Conservation (phyloP, 2,113 vertebrate genomes). For the Triplophysa dalaica region DNA sequence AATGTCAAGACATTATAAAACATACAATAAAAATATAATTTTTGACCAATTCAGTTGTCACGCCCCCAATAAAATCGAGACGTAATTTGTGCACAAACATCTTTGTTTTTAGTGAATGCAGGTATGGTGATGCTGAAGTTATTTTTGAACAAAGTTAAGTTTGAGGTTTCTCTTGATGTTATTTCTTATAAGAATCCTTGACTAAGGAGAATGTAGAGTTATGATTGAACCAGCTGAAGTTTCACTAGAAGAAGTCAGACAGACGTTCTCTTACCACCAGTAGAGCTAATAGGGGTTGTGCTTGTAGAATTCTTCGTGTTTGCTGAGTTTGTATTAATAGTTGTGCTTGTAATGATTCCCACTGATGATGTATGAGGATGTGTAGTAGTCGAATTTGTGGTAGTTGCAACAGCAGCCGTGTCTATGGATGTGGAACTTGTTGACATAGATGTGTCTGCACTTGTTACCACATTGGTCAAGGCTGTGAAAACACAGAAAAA, state of each 20-base stretch:
- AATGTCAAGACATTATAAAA: too few relatives aligned
- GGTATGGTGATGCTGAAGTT: neutral
- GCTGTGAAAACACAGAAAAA: constrained; percentile 25
- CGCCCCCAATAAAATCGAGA: too few relatives aligned
- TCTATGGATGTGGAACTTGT: neutral
- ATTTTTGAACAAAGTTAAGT: neutral
- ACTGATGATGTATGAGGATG: neutral
- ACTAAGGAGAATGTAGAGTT: too few relatives aligned
- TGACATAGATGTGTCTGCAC: neutral
- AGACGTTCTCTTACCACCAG: neutral
- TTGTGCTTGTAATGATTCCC: neutral
- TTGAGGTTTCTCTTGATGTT: neutral
- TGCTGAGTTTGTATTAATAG: neutral
- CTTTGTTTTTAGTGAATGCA: too few relatives aligned
- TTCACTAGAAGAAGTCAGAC: neutral
- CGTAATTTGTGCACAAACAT: too few relatives aligned
- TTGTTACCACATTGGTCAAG: too few relatives aligned
- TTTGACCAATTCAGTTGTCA: too few relatives aligned
- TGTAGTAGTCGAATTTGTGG: constrained; percentile 4
- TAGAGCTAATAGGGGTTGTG: neutral
- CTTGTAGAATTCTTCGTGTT: neutral
- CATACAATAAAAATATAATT: too few relatives aligned
- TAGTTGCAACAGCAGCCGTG: neutral
- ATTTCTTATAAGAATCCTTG: too few relatives aligned
- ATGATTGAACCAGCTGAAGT: too few relatives aligned